phyloP scores from a whole-genome alignment of 2,888 invertebrate genomes.

The Scelioninae gen. 1 region DNA sequence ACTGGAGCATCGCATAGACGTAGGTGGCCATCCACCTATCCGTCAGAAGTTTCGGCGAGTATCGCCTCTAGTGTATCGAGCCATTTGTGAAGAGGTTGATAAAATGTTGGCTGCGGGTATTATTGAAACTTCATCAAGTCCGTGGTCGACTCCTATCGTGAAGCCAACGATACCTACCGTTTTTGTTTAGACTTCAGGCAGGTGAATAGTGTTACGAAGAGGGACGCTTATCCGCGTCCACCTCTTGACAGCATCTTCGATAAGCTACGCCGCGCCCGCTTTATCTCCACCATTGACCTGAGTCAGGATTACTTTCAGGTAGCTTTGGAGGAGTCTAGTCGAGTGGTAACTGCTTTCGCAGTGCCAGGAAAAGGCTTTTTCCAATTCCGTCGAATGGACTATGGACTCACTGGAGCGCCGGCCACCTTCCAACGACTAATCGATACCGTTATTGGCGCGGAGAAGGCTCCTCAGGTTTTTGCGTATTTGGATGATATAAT shows the following conservation, averaged over 20 bases:
- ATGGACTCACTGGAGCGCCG: too few relatives aligned
- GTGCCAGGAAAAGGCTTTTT: slow-evolving; percentile 1
- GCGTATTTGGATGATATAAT: too few relatives aligned
- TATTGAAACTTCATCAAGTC: neutral
- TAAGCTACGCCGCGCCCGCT: neutral
- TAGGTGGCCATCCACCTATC: slow-evolving; percentile 9
- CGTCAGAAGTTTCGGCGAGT: slow-evolving; percentile 16
- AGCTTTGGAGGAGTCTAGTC: neutral
- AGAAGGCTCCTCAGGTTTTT: too few relatives aligned
- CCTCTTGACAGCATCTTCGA: slow-evolving; percentile 4
- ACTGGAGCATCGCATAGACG: slow-evolving; percentile 1
- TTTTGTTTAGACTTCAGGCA: slow-evolving; percentile 15
- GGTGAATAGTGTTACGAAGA: neutral
- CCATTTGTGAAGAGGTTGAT: slow-evolving; percentile 22
- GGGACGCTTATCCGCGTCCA: slow-evolving; percentile 6
- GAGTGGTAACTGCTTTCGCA: neutral
- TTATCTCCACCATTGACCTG: slow-evolving; percentile 7
- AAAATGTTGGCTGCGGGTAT: slow-evolving; percentile 10
- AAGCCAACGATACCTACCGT: slow-evolving; percentile 18
- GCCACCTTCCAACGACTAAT: too few relatives aligned
- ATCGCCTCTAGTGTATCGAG: neutral
- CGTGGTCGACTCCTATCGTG: slow-evolving; percentile 30
- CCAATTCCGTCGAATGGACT: slow-evolving; percentile 1
- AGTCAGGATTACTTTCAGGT: slow-evolving; percentile 1
- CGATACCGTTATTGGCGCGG: too few relatives aligned